A percentile compares a stretch with the other conserved stretches of the same genome.
Evolutionary conservation across 2,113 vertebrate genomes (phyloP).

Genomic region (Nycticorax nycticorax): DNA sequence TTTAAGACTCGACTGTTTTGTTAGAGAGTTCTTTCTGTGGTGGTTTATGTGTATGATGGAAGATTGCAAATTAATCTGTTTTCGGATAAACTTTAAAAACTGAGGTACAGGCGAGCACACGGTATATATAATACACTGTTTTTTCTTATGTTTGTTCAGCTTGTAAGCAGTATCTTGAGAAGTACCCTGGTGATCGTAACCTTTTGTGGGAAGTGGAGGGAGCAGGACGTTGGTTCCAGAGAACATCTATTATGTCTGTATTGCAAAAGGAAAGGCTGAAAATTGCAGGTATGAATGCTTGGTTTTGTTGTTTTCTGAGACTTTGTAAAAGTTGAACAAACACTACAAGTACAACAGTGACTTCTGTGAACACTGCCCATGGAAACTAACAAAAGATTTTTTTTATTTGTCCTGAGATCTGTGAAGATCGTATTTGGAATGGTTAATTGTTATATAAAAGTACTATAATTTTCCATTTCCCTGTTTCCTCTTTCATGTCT

Average conservation of each 20-base stretch:
- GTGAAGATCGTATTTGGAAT: neutral
- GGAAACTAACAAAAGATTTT: neutral
- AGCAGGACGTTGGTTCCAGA: slow-evolving; percentile 80
- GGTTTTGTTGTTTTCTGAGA: neutral
- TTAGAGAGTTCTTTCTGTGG: neutral
- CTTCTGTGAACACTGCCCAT: neutral
- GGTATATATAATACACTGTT: neutral
- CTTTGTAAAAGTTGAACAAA: neutral
- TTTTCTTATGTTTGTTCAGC: slow-evolving; percentile 73
- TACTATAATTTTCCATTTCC: neutral
- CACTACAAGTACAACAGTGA: neutral
- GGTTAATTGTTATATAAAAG: neutral
- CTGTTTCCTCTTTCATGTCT: neutral
- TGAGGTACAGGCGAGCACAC: neutral
- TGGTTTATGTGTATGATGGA: neutral
- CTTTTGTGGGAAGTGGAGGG: slow-evolving; percentile 87
- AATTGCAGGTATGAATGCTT: slow-evolving; percentile 65
- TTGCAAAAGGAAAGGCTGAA: slow-evolving; percentile 65
- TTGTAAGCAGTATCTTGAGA: slow-evolving; percentile 84
- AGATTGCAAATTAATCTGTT: neutral
- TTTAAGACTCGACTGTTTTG: neutral
- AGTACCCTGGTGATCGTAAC: slow-evolving; percentile 78
- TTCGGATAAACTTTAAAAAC: neutral
- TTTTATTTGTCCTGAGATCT: neutral
- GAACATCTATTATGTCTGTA: slow-evolving; percentile 68